Percentiles rank a stretch among this genome's conserved stretches.
Conservation (phyloP, 2,797 vertebrate genomes). For the Holocentrus rufus region DNA sequence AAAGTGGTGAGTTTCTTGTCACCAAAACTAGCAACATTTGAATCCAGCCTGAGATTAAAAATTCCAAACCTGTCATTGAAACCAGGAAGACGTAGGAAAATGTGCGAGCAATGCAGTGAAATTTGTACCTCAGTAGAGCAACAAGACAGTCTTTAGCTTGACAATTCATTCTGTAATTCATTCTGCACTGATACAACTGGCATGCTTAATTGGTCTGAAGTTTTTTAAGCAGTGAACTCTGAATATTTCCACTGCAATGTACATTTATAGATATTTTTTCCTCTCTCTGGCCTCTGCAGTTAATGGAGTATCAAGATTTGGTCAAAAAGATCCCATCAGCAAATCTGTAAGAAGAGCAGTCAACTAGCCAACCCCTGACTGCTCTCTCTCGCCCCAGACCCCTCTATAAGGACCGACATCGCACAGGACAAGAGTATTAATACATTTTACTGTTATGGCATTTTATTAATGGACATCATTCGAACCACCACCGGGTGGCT, state of each 20-base stretch:
- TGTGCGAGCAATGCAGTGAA: neutral
- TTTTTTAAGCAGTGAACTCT: neutral
- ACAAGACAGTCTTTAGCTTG: neutral
- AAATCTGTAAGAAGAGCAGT: constrained; percentile 63
- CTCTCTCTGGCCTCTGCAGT: constrained; percentile 67
- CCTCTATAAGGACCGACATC: constrained; percentile 71
- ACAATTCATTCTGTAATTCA: too few relatives aligned
- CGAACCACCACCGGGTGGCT: constrained; percentile 72
- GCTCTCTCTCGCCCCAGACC: constrained; percentile 57
- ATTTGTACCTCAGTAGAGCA: neutral
- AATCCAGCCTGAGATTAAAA: too few relatives aligned
- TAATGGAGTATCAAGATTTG: constrained; percentile 77
- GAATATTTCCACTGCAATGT: neutral
- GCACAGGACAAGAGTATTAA: constrained; percentile 81
- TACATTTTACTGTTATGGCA: constrained; percentile 79
- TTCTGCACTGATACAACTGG: neutral
- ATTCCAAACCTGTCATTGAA: too few relatives aligned
- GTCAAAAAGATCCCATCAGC: constrained; percentile 60
- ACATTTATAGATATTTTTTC: constrained; percentile 25
- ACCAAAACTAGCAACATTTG: too few relatives aligned
- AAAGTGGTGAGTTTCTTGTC: too few relatives aligned
- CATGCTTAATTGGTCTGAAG: neutral
- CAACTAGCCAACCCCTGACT: constrained; percentile 72
- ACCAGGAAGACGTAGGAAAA: neutral
- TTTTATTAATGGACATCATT: constrained; percentile 81